Evolutionary conservation across 2,888 invertebrate species (phyloP).

Genomic region (Hoplodrina ambigua): DNA sequence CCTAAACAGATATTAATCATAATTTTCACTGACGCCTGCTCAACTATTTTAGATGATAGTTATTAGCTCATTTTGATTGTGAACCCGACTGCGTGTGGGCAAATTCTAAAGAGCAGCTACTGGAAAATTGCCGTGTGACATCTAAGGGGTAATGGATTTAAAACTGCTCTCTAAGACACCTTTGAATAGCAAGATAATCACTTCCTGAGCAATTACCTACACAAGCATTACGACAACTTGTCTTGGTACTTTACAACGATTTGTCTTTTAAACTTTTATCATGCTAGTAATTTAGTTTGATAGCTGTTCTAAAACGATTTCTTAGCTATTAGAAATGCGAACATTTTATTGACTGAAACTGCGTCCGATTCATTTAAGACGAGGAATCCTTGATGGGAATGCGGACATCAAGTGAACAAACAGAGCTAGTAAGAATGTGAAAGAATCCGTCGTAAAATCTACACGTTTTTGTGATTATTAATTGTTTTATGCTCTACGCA

Average conservation of each 20-base stretch:
- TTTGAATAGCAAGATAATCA: slow-evolving; percentile 86
- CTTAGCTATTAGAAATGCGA: slow-evolving; percentile 32
- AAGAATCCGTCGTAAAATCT: slow-evolving; percentile 51
- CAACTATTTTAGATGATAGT: slow-evolving; percentile 87
- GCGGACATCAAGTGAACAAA: slow-evolving; percentile 56
- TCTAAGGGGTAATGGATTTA: slow-evolving; percentile 86
- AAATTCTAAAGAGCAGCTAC: slow-evolving; percentile 78
- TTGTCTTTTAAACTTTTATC: slow-evolving; percentile 61
- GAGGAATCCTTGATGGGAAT: slow-evolving; percentile 61
- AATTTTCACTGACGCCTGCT: slow-evolving; percentile 88
- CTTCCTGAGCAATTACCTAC: slow-evolving; percentile 82
- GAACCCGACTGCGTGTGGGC: slow-evolving; percentile 86
- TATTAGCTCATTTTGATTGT: slow-evolving; percentile 86
- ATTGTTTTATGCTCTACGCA: slow-evolving; percentile 54
- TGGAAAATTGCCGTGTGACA: slow-evolving; percentile 90
- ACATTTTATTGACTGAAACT: slow-evolving; percentile 48
- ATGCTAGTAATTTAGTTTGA: slow-evolving; percentile 46
- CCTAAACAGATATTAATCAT: slow-evolving; percentile 90
- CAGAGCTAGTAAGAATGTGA: slow-evolving; percentile 54
- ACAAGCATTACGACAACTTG: slow-evolving; percentile 71
- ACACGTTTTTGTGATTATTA: slow-evolving; percentile 62
- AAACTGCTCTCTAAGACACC: slow-evolving; percentile 84
- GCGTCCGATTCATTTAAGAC: slow-evolving; percentile 55
- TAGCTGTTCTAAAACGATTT: slow-evolving; percentile 37
- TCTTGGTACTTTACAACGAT: slow-evolving; percentile 70